Evolutionary conservation across 2,797 vertebrate genomes (phyloP), one percentile per base, ranked within the genome.

Genomic region (Kryptopterus vitreolus): DNA sequence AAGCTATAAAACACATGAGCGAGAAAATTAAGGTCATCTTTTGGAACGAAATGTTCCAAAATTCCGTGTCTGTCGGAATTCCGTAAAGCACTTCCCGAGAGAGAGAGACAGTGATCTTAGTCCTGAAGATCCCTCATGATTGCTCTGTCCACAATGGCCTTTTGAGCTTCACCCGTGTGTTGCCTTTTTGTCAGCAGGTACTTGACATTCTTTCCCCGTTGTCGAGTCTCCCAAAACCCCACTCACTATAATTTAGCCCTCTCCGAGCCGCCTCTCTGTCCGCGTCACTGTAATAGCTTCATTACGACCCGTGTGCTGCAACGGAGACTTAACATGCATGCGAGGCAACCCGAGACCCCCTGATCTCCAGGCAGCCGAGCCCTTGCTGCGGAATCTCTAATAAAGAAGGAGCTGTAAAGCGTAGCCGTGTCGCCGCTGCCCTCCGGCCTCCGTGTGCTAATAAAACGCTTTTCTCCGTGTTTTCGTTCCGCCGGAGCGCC

Each of bases 341-440:
- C 12, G 80, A 87, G 84, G 85, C 85, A 65, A 86, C 86, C n/a
- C 86, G 85, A 87, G 82, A n/a, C 38, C 85, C 77, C 86, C 81
- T 53, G 61, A 85, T 84, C 77, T 86, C 88, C 82, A 80, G 82
- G 87, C 88, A 88, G 86, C 90, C 78, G 75, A 86, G 87, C 85
- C 87, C 85, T 85, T 85, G 88, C 86, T 81, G 63, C 75, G 89
- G 92, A 92, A 92, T 93, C 89, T 91, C 85, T 90, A 91, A 91
- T 91, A 92, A 89, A 85, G 82, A 86, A 65, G 63, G 20, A 35
- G 20, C 55, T 72, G 13, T 35, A 20, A 55, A 12, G n/a, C n/a
- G n/a, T n/a, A n/a, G n/a, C n/a, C n/a, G n/a, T n/a, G n/a, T n/a
- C n/a, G n/a, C 20, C 3, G 50, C 13, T 55, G 20, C 70, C 52